Percentiles rank a stretch among this genome's conserved stretches.
phyloP scores from a whole-genome alignment of 1,140 invertebrate genomes.

The Littorina saxatilis region DNA sequence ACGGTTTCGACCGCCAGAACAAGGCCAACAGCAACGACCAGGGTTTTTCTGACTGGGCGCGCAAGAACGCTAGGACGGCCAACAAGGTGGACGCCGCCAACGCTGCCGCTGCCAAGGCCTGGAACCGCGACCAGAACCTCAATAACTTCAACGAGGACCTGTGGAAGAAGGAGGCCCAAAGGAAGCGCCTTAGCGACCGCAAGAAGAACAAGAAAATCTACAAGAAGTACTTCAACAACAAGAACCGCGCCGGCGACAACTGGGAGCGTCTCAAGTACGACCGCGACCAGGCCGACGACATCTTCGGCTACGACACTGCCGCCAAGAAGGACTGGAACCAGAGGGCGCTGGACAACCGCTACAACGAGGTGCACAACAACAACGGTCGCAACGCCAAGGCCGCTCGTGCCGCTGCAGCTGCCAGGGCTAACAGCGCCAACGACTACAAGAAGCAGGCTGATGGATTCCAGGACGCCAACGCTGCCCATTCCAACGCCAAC shows the following conservation, averaged over 20 bases:
- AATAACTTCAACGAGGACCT: conserved; percentile 38
- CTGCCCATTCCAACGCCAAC: background rate
- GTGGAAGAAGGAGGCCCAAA: conserved; percentile 32
- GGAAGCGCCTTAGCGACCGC: conserved; percentile 34
- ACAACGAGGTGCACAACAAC: conserved; percentile 19
- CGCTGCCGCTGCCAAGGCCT: conserved; percentile 37
- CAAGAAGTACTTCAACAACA: conserved; percentile 44
- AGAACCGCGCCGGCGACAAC: conserved; percentile 37
- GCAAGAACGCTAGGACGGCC: conserved; percentile 17
- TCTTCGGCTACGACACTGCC: conserved; percentile 40
- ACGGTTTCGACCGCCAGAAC: conserved; percentile 31
- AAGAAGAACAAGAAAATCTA: conserved; percentile 32
- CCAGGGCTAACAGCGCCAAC: background rate
- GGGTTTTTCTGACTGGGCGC: conserved; percentile 42
- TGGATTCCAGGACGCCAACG: conserved; percentile 33
- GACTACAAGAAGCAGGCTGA: conserved; percentile 37
- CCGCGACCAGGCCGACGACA: conserved; percentile 34
- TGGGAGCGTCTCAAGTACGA: conserved; percentile 45
- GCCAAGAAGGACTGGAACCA: conserved; percentile 38
- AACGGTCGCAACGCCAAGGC: conserved; percentile 26
- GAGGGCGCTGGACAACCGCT: background rate
- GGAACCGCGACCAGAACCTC: conserved; percentile 24
- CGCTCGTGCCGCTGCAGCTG: conserved; percentile 24
- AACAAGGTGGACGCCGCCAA: conserved; percentile 14
- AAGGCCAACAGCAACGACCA: conserved; percentile 16